phyloP scores from a whole-genome alignment of 2,888 invertebrate genomes.

The Callinectes sapidus region DNA sequence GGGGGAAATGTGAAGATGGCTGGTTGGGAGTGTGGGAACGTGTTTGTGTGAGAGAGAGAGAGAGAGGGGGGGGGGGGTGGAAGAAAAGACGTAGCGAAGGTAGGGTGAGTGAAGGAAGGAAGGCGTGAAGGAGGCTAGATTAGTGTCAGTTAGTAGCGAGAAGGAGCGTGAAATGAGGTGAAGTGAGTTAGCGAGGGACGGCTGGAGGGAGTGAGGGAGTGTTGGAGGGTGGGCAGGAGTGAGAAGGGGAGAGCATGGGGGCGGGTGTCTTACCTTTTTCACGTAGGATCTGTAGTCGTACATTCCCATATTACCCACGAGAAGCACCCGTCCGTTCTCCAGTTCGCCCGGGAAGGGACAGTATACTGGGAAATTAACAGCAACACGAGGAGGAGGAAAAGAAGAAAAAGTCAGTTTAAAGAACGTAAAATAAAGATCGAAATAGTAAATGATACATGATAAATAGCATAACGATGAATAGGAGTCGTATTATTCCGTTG shows the following conservation, averaged over 20 bases:
- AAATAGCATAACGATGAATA: background rate
- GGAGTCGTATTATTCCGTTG: background rate
- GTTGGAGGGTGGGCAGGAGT: background rate
- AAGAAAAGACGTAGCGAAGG: background rate
- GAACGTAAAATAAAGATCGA: background rate
- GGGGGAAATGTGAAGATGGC: background rate
- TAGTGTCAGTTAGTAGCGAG: no score
- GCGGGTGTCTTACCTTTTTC: constrained; percentile 76
- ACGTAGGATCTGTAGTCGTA: constrained; percentile 97
- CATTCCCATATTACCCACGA: constrained; percentile 96
- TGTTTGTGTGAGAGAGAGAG: background rate
- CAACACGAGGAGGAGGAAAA: no score
- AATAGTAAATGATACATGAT: background rate
- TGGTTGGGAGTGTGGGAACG: background rate
- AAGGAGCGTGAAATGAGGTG: no score
- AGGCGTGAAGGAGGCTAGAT: background rate
- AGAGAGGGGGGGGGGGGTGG: background rate
- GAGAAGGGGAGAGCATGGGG: background rate
- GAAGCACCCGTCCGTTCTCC: constrained; percentile 90
- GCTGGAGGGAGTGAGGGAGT: no score
- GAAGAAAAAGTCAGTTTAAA: background rate
- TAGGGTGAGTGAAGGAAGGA: background rate
- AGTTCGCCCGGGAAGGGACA: constrained; percentile 95
- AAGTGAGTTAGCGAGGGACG: no score
- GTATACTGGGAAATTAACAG: constrained; percentile 80